Conservation (phyloP, 2,797 vertebrate species). For the Picus viridis region DNA sequence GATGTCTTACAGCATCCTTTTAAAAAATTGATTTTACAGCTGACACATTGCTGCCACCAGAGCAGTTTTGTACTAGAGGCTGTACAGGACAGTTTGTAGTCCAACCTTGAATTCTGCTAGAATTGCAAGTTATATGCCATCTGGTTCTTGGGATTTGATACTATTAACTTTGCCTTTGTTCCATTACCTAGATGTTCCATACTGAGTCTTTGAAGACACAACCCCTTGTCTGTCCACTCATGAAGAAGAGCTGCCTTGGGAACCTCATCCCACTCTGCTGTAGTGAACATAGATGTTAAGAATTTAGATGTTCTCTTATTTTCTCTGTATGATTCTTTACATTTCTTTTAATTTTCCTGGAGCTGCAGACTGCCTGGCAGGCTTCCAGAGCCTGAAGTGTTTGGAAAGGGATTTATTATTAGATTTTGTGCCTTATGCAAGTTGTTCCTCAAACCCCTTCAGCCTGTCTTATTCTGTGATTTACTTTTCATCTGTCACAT, state of each 20-base stretch:
- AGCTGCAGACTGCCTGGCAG: background rate
- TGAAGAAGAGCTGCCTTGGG: background rate
- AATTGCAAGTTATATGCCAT: background rate
- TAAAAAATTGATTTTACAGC: background rate
- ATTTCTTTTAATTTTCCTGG: background rate
- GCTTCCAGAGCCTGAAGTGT: background rate
- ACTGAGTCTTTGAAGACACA: background rate
- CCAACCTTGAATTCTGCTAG: background rate
- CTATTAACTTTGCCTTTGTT: background rate
- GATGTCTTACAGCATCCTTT: background rate
- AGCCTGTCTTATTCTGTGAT: background rate
- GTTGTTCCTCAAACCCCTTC: slow-evolving; percentile 15
- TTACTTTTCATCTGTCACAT: slow-evolving; percentile 39
- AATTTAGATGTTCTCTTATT: background rate
- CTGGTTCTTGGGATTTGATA: background rate
- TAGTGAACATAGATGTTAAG: background rate
- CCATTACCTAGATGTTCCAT: background rate
- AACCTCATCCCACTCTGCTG: background rate
- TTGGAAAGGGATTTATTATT: slow-evolving; percentile 44
- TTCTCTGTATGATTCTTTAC: background rate
- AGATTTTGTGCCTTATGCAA: slow-evolving; percentile 29
- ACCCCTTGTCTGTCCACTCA: background rate
- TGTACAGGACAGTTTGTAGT: background rate
- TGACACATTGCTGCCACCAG: background rate
- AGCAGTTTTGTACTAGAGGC: background rate